Conservation (phyloP, 2,888 invertebrate genomes). For the Nemapogon koenigi region DNA sequence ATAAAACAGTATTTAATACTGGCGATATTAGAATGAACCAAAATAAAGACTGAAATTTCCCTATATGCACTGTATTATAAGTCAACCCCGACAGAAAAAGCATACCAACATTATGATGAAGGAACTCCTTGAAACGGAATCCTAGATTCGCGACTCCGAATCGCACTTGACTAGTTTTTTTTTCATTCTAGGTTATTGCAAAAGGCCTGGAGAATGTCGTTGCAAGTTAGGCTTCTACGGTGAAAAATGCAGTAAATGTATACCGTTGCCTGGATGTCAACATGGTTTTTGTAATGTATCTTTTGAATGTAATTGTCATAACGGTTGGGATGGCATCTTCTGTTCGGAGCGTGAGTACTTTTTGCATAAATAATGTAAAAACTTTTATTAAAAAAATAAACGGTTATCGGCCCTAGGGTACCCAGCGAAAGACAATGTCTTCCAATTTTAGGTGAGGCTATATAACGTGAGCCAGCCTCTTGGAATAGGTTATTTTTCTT, state of each 20-base stretch:
- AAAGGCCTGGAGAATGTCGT: conserved; percentile 86
- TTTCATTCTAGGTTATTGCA: conserved; percentile 74
- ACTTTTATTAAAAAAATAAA: too few relatives aligned
- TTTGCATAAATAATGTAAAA: too few relatives aligned
- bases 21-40: too few relatives aligned
- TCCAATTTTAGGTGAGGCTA: too few relatives aligned
- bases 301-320: conserved; percentile 85
- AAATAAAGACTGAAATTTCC: too few relatives aligned
- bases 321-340: conserved; percentile 89
- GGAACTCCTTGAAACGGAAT: neutral
- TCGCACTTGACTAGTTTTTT: neutral
- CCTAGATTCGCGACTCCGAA: neutral
- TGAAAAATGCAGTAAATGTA: conserved; percentile 84
- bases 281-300: conserved; percentile 86
- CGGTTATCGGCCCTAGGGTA: too few relatives aligned
- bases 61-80: too few relatives aligned
- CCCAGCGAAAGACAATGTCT: too few relatives aligned
- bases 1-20: too few relatives aligned
- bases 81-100: neutral
- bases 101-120: neutral
- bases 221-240: conserved; percentile 90
- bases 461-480: too few relatives aligned
- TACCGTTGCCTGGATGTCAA: conserved; percentile 85
- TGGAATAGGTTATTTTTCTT: too few relatives aligned
- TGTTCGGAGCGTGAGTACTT: conserved; percentile 85